A percentile compares a stretch with the other conserved stretches of the same genome.
phyloP scores from a whole-genome alignment of 2,888 invertebrate genomes.

The Conistra vaccinii region DNA sequence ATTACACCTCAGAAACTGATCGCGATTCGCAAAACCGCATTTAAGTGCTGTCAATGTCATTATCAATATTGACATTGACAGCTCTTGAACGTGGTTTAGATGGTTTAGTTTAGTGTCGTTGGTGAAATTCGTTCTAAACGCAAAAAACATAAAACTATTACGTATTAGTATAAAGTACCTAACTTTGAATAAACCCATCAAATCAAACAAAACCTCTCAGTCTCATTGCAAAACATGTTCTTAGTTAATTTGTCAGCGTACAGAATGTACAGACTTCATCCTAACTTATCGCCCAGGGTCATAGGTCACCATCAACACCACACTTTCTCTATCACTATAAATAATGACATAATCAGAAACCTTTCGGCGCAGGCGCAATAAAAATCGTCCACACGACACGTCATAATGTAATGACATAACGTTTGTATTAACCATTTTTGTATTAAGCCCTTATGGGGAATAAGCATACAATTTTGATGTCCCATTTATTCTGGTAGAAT shows the following conservation, averaged over 20 bases:
- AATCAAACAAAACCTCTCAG: slow-evolving; percentile 25
- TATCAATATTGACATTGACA: neutral
- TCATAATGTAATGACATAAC: slow-evolving; percentile 60
- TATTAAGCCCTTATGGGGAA: slow-evolving; percentile 27
- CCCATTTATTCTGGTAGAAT: slow-evolving; percentile 24
- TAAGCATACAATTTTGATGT: slow-evolving; percentile 40
- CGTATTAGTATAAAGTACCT: neutral
- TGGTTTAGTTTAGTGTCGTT: too few relatives aligned
- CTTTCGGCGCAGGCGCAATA: slow-evolving; percentile 58
- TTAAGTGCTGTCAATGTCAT: neutral
- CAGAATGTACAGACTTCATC: slow-evolving; percentile 42
- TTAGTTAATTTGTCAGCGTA: slow-evolving; percentile 52
- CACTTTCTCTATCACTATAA: slow-evolving; percentile 64
- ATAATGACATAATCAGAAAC: slow-evolving; percentile 66
- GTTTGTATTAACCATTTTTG: slow-evolving; percentile 56
- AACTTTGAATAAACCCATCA: neutral
- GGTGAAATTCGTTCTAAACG: neutral
- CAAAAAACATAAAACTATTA: neutral
- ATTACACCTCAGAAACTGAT: neutral
- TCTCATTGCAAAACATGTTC: slow-evolving; percentile 43
- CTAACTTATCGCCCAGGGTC: slow-evolving; percentile 52
- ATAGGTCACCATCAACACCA: slow-evolving; percentile 58
- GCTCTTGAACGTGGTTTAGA: neutral
- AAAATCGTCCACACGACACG: slow-evolving; percentile 60
- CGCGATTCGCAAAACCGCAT: neutral